Evolutionary conservation across 2,113 vertebrate species (phyloP), one percentile per base, ranked within the genome.

Genomic region (Periophthalmodon schlosseri): DNA sequence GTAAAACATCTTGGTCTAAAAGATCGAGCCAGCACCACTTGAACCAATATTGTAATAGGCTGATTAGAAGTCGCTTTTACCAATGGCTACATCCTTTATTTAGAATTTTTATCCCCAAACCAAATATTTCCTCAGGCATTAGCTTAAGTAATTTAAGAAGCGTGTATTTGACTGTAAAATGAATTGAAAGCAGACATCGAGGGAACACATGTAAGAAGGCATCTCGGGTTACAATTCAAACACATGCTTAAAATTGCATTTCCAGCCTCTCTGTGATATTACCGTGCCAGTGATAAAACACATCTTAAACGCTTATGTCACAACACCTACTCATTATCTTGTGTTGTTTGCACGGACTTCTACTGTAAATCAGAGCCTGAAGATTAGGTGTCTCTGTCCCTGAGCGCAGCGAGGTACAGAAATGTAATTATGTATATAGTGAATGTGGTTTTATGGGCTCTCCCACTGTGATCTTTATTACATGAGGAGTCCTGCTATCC

Each of bases 401-500:
- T 81, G 49, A 71, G 57, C 36, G 49, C 54, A 2, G 8, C 10
- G 68, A 74, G 63, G 57, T 65, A 79, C 69, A 80, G 77, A 87
- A 80, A 83, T 81, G 50, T 74, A 84, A 91, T 91, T 86, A 91
- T 80, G 75, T 85, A 82, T 79, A 74, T 74, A 82, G 84, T 90
- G 83, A 90, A 80, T 60, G 57, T 92, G 91, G 79, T 90, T 90
- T 90, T 90, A 90, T 88, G 72, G 50, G 47, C 72, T 74, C 86
- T 91, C 89, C 86, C 71, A 57, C 86, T 78, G 84, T 73, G 87
- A 78, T 77, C 75, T 82, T 89, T 87, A 92, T 90, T 86, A 89
- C 90, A 88, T 90, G 83, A 90, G 79, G 66, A 84, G 80, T 76
- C 67, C 86, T 24, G 73, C 73, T 23, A 77, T 86, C 82, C 82